phyloP scores from a whole-genome alignment of 1,140 invertebrate species.

The Drosophila triauraria region DNA sequence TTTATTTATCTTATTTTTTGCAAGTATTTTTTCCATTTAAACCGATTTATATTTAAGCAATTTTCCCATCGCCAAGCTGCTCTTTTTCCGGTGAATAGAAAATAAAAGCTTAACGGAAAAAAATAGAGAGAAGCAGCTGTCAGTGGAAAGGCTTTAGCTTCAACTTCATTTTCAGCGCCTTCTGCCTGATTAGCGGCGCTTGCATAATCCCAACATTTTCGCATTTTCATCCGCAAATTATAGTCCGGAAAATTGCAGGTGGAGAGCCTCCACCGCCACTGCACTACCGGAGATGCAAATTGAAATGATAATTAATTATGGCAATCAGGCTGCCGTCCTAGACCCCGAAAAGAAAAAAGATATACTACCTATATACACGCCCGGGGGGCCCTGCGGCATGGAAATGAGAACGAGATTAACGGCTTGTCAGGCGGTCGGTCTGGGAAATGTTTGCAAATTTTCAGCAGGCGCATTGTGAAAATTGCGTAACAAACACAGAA shows the following conservation, averaged over 20 bases:
- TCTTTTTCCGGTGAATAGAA: constrained; percentile 13
- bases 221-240: constrained; percentile 50
- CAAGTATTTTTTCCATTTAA: not conserved
- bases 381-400: not conserved
- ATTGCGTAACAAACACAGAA: constrained; percentile 42
- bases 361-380: not conserved
- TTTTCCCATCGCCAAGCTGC: constrained; percentile 70
- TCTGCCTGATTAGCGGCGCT: constrained; percentile 55
- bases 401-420: constrained; percentile 47
- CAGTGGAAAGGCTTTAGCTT: constrained; percentile 7
- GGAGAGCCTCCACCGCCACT: constrained; percentile 10
- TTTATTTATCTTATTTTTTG: not conserved
- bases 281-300: constrained; percentile 67
- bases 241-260: constrained; percentile 70
- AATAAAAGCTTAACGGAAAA: not conserved
- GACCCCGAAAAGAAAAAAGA: constrained; percentile 67
- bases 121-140: not conserved
- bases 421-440: constrained; percentile 32
- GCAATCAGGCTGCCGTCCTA: constrained; percentile 76
- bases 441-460: constrained; percentile 70
- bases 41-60: constrained; percentile 30
- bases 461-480: constrained; percentile 54
- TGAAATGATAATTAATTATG: constrained; percentile 84
- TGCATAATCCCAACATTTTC: constrained; percentile 56
- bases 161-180: constrained; percentile 31